Percentiles rank a stretch among this genome's conserved stretches.
These are phyloP conservation scores for Trinorchestia longiramus DNA, from an alignment of 1,140 invertebrate genomes.

Conservation along the genomic window DNA sequence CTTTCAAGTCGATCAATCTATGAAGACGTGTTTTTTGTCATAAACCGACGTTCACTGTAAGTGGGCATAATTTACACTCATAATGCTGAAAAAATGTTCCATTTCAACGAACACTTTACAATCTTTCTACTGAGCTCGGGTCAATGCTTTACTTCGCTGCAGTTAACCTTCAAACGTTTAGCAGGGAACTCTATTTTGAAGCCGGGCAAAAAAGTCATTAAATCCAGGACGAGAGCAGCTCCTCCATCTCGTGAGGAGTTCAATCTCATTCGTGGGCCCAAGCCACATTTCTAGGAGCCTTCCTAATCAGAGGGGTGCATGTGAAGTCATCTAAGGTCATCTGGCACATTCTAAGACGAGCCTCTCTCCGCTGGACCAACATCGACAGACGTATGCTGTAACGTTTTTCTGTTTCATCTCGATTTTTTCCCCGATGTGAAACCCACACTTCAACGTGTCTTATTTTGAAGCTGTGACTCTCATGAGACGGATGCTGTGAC, in stretches of 20 bases:
- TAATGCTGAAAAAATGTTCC: background rate
- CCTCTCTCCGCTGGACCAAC: background rate
- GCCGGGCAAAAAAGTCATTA: constrained; percentile 37
- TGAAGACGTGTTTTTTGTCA: background rate
- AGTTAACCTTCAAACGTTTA: constrained; percentile 18
- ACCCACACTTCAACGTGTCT: background rate
- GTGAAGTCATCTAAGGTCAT: constrained; percentile 40
- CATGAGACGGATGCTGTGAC: too few relatives aligned
- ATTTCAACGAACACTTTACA: background rate
- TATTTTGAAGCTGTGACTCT: background rate
- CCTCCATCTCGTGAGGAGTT: constrained; percentile 35
- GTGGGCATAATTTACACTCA: constrained; percentile 1
- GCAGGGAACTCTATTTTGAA: background rate
- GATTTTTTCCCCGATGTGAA: background rate
- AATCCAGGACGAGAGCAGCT: background rate
- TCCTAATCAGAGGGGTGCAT: constrained; percentile 32
- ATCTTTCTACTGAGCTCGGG: background rate
- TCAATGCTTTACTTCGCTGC: background rate
- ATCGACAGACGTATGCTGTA: background rate
- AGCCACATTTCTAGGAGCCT: constrained; percentile 4
- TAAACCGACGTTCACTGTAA: background rate
- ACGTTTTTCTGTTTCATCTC: background rate
- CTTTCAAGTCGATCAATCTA: background rate
- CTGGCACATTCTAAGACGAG: constrained; percentile 7
- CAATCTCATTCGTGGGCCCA: constrained; percentile 11